Percentiles rank a stretch among this genome's conserved stretches.
phyloP scores from a whole-genome alignment of 1,140 invertebrate species.

The Drosophila setifemur region DNA sequence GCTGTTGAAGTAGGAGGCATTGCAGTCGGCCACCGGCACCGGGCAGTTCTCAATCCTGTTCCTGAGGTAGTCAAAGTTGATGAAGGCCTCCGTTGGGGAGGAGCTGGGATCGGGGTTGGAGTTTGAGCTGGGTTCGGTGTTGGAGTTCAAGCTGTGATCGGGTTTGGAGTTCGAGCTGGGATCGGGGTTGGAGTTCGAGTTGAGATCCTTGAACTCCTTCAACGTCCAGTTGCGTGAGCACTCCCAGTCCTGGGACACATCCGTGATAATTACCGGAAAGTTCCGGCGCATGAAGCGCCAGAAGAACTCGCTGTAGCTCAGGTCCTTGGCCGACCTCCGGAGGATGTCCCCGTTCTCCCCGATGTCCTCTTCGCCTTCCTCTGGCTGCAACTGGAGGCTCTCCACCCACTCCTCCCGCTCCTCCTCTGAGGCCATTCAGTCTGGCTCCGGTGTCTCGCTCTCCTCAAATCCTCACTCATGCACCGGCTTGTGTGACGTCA shows the following conservation, averaged over 20 bases:
- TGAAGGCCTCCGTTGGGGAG: too few relatives aligned
- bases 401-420: slow-evolving; percentile 26
- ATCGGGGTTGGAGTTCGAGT: slow-evolving; percentile 22
- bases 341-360: slow-evolving; percentile 6
- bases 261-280: slow-evolving; percentile 86
- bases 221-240: slow-evolving; percentile 85
- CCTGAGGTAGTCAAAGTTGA: slow-evolving; percentile 87
- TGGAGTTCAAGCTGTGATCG: slow-evolving; percentile 25
- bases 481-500: slow-evolving; percentile 22
- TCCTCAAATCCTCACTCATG: background rate
- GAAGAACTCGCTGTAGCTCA: slow-evolving; percentile 84
- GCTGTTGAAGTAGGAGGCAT: slow-evolving; percentile 87
- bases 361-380: background rate
- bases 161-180: background rate
- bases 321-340: slow-evolving; percentile 23
- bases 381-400: slow-evolving; percentile 35
- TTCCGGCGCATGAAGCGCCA: slow-evolving; percentile 85
- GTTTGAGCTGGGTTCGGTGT: slow-evolving; percentile 3
- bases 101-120: slow-evolving; percentile 20
- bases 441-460: background rate
- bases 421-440: slow-evolving; percentile 45
- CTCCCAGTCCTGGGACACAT: slow-evolving; percentile 86
- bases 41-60: slow-evolving; percentile 84
- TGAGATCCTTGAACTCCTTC: background rate
- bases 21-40: slow-evolving; percentile 92